phyloP scores from a whole-genome alignment of 2,888 invertebrate genomes.

The Pilophorus perplexus region DNA sequence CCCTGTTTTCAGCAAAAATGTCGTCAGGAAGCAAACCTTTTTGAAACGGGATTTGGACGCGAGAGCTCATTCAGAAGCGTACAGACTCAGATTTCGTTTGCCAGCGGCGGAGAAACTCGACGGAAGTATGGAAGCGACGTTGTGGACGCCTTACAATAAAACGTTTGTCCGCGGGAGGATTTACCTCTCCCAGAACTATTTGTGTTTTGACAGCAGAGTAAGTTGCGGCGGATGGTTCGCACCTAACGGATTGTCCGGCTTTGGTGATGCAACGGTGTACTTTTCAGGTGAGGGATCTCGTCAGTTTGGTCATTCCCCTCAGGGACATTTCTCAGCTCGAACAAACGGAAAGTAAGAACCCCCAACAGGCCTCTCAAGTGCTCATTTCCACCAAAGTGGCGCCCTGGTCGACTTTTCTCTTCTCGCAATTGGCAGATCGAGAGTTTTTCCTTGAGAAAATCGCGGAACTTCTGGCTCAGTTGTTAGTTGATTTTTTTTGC shows the following conservation, averaged over 20 bases:
- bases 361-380: conserved; percentile 65
- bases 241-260: too few species aligned
- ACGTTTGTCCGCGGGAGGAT: conserved; percentile 82
- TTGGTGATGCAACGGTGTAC: too few species aligned
- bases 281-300: conserved; percentile 78
- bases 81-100: conserved; percentile 77
- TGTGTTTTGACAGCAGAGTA: conserved; percentile 94
- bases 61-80: conserved; percentile 87
- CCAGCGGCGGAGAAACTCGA: conserved; percentile 90
- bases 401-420: conserved; percentile 74
- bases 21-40: conserved; percentile 85
- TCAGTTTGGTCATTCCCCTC: conserved; percentile 84
- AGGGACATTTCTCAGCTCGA: conserved; percentile 78
- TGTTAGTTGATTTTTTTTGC: conserved; percentile 23
- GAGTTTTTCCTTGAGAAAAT: conserved; percentile 87
- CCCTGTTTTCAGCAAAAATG: conserved; percentile 65
- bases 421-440: conserved; percentile 83
- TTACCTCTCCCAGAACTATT: conserved; percentile 89
- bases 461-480: conserved; percentile 72
- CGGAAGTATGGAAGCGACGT: conserved; percentile 84
- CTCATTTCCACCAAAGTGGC: conserved; percentile 73
- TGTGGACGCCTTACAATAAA: conserved; percentile 95
- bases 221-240: too few species aligned
- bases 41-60: conserved; percentile 94
- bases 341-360: conserved; percentile 67